phyloP scores from a whole-genome alignment of 2,113 vertebrate genomes.

The Pao palembangensis region DNA sequence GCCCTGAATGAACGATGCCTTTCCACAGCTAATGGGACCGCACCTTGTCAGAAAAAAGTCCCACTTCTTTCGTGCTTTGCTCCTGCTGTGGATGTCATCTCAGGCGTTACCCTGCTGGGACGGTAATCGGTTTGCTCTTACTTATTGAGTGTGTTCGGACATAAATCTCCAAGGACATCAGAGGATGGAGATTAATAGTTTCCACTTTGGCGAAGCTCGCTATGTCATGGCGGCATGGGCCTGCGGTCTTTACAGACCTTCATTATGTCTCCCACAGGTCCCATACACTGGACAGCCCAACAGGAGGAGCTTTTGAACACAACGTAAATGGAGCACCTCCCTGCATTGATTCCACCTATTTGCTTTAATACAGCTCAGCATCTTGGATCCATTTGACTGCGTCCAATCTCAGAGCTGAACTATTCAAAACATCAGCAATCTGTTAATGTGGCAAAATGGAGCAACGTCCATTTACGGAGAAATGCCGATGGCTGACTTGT shows the following conservation, averaged over 20 bases:
- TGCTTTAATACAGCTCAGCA: no score
- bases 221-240: background rate
- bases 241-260: slow-evolving; percentile 1
- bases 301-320: background rate
- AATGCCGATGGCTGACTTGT: no score
- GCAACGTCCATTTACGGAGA: no score
- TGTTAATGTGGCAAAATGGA: no score
- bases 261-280: slow-evolving; percentile 9
- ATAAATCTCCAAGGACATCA: background rate
- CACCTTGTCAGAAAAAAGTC: background rate
- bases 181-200: slow-evolving; percentile 8
- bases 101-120: background rate
- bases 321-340: background rate
- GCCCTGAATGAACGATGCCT: background rate
- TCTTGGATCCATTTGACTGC: no score
- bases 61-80: background rate
- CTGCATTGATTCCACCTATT: background rate
- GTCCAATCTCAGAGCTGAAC: no score
- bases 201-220: background rate
- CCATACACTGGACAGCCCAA: background rate
- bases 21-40: slow-evolving; percentile 10
- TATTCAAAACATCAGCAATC: no score
- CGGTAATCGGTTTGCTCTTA: background rate
- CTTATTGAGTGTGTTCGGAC: background rate
- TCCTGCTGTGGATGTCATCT: background rate